Percentiles rank a stretch among this genome's conserved stretches.
These are phyloP conservation scores for Hirtodrosophila trivittata DNA, from an alignment of 2,888 invertebrate genomes.

Conservation along the genomic window DNA sequence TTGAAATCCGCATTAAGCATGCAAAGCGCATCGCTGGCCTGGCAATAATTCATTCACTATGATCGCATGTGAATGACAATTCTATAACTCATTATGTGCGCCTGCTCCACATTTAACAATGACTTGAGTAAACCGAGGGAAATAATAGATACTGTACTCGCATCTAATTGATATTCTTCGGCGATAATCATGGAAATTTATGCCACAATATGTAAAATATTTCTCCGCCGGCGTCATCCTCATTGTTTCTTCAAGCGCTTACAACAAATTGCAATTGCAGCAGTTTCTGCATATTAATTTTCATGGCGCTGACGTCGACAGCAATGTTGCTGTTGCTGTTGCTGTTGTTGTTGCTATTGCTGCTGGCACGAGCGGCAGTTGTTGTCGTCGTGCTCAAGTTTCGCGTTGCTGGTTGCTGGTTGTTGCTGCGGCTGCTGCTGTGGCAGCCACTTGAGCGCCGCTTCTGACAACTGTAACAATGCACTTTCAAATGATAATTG, in stretches of 20 bases:
- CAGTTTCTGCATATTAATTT: constrained; percentile 77
- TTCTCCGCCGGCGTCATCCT: constrained; percentile 51
- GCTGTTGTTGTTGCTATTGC: constrained; percentile 11
- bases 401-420: background rate
- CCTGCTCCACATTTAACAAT: constrained; percentile 67
- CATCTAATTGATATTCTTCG: constrained; percentile 67
- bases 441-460: constrained; percentile 59
- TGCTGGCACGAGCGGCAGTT: constrained; percentile 52
- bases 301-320: constrained; percentile 45
- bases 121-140: constrained; percentile 14
- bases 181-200: constrained; percentile 69
- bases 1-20: constrained; percentile 43
- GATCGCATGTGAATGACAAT: constrained; percentile 54
- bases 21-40: constrained; percentile 43
- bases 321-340: constrained; percentile 26
- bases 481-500: constrained; percentile 79
- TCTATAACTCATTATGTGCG: constrained; percentile 70
- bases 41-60: constrained; percentile 52
- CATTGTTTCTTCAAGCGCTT: constrained; percentile 68
- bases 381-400: constrained; percentile 20
- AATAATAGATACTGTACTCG: constrained; percentile 14
- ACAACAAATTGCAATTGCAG: constrained; percentile 74
- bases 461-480: constrained; percentile 73
- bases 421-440: constrained; percentile 26
- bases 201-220: constrained; percentile 71